Conservation (phyloP, 2,888 invertebrate species). For the Cheilosia vernalis region DNA sequence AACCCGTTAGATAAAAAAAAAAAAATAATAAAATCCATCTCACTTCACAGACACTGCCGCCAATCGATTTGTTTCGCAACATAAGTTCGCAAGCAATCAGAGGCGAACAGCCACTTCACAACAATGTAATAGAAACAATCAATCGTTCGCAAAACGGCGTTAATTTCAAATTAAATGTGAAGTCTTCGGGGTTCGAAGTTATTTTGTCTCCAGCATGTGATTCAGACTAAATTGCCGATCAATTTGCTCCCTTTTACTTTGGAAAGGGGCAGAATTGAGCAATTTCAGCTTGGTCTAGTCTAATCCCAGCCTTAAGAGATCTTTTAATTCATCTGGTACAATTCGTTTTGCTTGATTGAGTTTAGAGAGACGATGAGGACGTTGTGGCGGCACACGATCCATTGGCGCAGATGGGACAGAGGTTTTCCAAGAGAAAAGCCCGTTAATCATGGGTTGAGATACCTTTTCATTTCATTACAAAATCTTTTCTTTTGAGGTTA, state of each 20-base stretch:
- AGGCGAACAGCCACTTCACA: constrained; percentile 17
- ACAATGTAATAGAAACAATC: constrained; percentile 59
- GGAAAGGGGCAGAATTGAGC: constrained; percentile 11
- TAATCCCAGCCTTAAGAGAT: constrained; percentile 38
- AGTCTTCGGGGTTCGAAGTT: not conserved
- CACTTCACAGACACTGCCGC: constrained; percentile 3
- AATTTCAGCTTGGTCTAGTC: constrained; percentile 32
- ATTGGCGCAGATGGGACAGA: not conserved
- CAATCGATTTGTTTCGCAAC: constrained; percentile 63
- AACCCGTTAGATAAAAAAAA: constrained; percentile 2
- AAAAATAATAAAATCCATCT: not conserved
- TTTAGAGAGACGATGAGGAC: not conserved
- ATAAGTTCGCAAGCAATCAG: constrained; percentile 22
- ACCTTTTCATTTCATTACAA: constrained; percentile 64
- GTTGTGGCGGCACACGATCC: not conserved
- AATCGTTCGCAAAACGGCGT: constrained; percentile 42
- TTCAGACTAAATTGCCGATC: constrained; percentile 19
- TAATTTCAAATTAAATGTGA: constrained; percentile 46
- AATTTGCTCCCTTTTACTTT: constrained; percentile 43
- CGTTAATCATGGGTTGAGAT: constrained; percentile 59
- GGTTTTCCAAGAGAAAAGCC: constrained; percentile 49
- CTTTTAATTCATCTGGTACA: not conserved
- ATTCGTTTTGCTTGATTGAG: constrained; percentile 21
- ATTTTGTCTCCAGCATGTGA: constrained; percentile 4
- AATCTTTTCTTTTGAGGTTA: constrained; percentile 68